Evolutionary conservation across 1,140 invertebrate genomes (phyloP).

Genomic region (Leptopilina clavipes): DNA sequence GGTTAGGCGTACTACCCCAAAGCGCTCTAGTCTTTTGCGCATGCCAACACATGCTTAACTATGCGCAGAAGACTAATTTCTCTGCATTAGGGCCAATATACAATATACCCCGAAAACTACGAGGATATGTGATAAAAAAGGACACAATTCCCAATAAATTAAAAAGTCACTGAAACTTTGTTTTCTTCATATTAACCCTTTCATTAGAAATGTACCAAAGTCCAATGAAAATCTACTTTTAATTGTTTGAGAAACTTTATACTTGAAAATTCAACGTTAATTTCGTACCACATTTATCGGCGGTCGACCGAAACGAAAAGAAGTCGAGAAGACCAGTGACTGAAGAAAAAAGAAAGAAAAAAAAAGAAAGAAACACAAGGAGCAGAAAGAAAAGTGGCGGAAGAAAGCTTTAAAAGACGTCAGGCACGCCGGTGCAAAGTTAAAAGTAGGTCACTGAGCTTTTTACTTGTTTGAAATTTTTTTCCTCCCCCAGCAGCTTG

Average conservation of each 20-base stretch:
- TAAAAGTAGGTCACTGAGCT: constrained; percentile 22
- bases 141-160: too few species aligned
- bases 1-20: too few species aligned
- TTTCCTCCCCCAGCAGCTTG: neutral
- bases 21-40: too few species aligned
- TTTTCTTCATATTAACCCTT: neutral
- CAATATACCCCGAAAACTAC: too few species aligned
- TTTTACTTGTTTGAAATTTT: constrained; percentile 12
- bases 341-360: neutral
- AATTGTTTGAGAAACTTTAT: constrained; percentile 46
- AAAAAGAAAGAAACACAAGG: too few species aligned
- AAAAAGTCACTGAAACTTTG: neutral
- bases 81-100: too few species aligned
- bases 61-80: too few species aligned
- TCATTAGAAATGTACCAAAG: constrained; percentile 29
- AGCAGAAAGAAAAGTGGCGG: constrained; percentile 1
- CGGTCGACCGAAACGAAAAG: constrained; percentile 34
- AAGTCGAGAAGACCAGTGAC: neutral
- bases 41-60: too few species aligned
- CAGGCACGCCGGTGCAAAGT: neutral
- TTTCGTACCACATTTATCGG: constrained; percentile 38
- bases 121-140: too few species aligned
- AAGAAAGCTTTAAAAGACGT: constrained; percentile 14
- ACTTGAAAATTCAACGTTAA: constrained; percentile 35
- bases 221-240: constrained; percentile 36